Percentiles rank a stretch among this genome's conserved stretches.
Conservation (phyloP, 2,888 invertebrate genomes). For the Halocaridina rubra region DNA sequence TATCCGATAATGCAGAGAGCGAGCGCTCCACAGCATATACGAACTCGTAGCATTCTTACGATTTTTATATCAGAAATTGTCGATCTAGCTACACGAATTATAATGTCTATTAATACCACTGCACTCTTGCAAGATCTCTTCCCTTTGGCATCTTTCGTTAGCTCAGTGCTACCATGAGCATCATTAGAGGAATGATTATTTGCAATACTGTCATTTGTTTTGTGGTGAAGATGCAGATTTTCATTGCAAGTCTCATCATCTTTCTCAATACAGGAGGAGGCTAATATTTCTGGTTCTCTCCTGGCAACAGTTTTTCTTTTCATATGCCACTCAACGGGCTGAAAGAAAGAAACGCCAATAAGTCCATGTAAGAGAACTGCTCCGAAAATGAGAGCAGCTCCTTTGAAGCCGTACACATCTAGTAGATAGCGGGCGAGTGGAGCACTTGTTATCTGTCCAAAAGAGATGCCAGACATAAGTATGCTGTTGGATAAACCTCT, state of each 20-base stretch:
- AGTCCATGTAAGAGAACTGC: conserved; percentile 77
- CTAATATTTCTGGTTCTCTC: neutral
- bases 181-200: neutral
- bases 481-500: conserved; percentile 63
- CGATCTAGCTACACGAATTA: neutral
- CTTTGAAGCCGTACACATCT: conserved; percentile 66
- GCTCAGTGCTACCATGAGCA: neutral
- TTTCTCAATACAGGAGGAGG: neutral
- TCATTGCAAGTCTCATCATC: neutral
- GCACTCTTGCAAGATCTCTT: neutral
- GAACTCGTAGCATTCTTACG: conserved; percentile 73
- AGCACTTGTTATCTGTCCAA: conserved; percentile 58
- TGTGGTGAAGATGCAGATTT: neutral
- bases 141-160: neutral
- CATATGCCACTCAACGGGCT: conserved; percentile 83
- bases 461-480: conserved; percentile 60
- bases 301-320: conserved; percentile 67
- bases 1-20: conserved; percentile 78
- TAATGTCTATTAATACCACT: too few relatives aligned
- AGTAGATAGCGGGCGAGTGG: conserved; percentile 48
- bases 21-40: conserved; percentile 79
- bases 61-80: conserved; percentile 74
- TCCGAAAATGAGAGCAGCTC: conserved; percentile 77
- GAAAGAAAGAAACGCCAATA: conserved; percentile 79
- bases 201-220: neutral